A percentile compares a stretch with the other conserved stretches of the same genome.
These are phyloP conservation scores for Ganaspis brasiliensis DNA, from an alignment of 2,888 invertebrate genomes.

Conservation along the genomic window DNA sequence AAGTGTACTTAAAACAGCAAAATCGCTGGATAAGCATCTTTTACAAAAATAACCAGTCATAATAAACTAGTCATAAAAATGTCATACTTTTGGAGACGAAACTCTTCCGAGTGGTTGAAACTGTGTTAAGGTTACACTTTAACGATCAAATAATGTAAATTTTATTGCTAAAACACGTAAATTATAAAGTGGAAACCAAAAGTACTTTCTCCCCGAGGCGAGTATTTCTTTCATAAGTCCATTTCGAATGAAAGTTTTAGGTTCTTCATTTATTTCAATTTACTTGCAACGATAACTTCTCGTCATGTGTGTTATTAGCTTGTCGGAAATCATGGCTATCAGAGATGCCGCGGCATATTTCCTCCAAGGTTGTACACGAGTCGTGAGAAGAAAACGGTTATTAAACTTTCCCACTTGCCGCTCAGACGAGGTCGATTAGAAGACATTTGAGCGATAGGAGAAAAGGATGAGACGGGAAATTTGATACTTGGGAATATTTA, in stretches of 20 bases:
- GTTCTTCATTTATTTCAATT: conserved; percentile 18
- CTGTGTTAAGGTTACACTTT: conserved; percentile 6
- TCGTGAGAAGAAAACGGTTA: conserved; percentile 36
- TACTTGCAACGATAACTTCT: conserved; percentile 20
- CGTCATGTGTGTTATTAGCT: conserved; percentile 22
- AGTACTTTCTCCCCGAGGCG: conserved; percentile 21
- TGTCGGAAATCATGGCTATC: conserved; percentile 23
- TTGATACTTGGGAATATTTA: no score
- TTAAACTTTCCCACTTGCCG: conserved; percentile 33
- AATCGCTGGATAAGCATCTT: no score
- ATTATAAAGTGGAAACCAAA: conserved; percentile 5
- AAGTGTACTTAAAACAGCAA: no score
- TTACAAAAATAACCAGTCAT: no score
- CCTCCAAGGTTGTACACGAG: conserved; percentile 20
- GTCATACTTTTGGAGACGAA: neutral
- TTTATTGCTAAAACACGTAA: neutral
- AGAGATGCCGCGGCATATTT: conserved; percentile 32
- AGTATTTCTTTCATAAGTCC: neutral
- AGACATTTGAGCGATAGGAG: neutral
- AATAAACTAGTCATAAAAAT: no score
- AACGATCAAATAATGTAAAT: conserved; percentile 4
- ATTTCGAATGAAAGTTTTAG: conserved; percentile 30
- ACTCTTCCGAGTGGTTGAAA: neutral
- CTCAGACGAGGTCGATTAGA: neutral
- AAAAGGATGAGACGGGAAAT: neutral